Percentiles rank a stretch among this genome's conserved stretches.
phyloP scores from a whole-genome alignment of 2,797 vertebrate genomes.

The Austrolebias charrua region DNA sequence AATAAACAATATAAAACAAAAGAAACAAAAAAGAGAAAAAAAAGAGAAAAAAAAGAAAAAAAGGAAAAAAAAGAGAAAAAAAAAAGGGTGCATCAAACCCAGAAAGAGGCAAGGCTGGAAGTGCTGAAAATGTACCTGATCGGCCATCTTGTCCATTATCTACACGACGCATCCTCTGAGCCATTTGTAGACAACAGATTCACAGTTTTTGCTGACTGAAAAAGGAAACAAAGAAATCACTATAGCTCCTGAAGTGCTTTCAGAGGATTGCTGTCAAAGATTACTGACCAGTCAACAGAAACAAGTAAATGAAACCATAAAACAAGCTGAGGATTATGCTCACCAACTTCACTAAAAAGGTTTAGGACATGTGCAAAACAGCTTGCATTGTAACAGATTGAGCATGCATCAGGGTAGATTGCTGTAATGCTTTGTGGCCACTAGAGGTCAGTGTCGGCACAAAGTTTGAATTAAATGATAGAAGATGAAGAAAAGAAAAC shows the following conservation, averaged over 20 bases:
- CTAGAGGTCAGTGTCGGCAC: neutral
- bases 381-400: too few species aligned
- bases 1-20: too few species aligned
- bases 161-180: slow-evolving; percentile 45
- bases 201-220: slow-evolving; percentile 26
- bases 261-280: neutral
- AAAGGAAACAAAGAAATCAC: slow-evolving; percentile 9
- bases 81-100: too few species aligned
- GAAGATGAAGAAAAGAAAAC: neutral
- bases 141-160: slow-evolving; percentile 55
- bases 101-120: too few species aligned
- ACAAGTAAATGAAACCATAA: too few species aligned
- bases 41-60: too few species aligned
- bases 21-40: too few species aligned
- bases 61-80: too few species aligned
- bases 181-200: slow-evolving; percentile 41
- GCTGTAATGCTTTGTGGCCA: neutral
- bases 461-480: neutral
- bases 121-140: slow-evolving; percentile 31
- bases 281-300: neutral
- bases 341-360: too few species aligned
- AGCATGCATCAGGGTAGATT: too few species aligned
- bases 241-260: neutral
- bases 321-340: too few species aligned
- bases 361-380: neutral